These are phyloP conservation scores for Phylloscopus trochiloides DNA, from an alignment of 2,113 vertebrate species.

Conservation along the genomic window DNA sequence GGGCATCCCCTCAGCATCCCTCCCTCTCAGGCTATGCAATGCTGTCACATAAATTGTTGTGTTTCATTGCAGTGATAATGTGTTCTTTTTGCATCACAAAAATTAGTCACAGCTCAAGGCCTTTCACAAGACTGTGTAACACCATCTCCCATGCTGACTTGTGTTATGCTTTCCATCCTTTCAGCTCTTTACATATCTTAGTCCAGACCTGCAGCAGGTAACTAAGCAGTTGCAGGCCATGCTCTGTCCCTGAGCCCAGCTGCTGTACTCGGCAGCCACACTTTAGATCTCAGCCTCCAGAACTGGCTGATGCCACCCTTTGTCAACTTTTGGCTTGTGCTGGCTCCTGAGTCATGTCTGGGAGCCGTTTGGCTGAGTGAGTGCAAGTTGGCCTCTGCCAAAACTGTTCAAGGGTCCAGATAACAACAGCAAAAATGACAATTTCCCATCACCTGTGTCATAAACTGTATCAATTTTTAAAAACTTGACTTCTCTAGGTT, in stretches of 20 bases:
- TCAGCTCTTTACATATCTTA: background rate
- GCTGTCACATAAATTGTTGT: fast-evolving
- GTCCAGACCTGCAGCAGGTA: background rate
- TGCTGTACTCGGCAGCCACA: fast-evolving
- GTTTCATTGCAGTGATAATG: background rate
- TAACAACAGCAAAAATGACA: background rate
- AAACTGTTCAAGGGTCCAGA: background rate
- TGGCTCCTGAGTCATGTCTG: background rate
- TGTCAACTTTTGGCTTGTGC: background rate
- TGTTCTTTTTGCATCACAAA: background rate
- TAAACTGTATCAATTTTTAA: background rate
- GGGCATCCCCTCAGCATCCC: background rate
- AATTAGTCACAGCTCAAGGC: background rate
- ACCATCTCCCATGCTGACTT: background rate
- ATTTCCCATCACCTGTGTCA: background rate
- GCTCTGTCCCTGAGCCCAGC: background rate
- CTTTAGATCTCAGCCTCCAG: background rate
- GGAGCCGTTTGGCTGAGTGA: background rate
- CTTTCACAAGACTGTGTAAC: background rate
- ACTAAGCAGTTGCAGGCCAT: background rate
- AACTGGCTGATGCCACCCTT: background rate
- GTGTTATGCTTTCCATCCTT: background rate
- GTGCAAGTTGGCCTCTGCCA: background rate
- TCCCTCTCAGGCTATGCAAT: background rate
- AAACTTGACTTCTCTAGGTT: background rate